phyloP scores from a whole-genome alignment of 2,888 invertebrate species.

The Deilephila porcellus region DNA sequence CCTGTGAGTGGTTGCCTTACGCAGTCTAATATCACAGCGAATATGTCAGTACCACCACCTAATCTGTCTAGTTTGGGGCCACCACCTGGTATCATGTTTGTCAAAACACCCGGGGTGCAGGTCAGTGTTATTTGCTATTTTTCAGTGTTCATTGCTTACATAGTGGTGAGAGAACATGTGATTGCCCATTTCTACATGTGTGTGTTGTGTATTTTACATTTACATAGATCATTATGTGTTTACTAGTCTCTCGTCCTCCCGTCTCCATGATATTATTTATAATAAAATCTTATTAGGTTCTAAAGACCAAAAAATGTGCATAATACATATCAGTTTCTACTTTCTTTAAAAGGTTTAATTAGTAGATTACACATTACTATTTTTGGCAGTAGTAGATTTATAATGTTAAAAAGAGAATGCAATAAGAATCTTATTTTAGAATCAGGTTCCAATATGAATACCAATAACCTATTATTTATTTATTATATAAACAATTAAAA shows the following conservation, averaged over 20 bases:
- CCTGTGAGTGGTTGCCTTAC: constrained; percentile 78
- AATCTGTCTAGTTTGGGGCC: constrained; percentile 75
- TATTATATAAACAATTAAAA: not conserved
- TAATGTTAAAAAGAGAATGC: not conserved
- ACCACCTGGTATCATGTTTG: constrained; percentile 80
- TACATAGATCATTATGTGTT: not conserved
- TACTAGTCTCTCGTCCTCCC: no score
- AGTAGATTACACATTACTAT: not conserved
- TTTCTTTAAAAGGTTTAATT: not conserved
- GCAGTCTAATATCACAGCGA: constrained; percentile 76
- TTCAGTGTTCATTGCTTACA: constrained; percentile 10
- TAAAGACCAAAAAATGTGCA: not conserved
- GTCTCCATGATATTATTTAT: not conserved
- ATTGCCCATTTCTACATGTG: not conserved
- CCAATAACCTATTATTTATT: not conserved
- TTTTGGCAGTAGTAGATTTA: not conserved
- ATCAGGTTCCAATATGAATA: not conserved
- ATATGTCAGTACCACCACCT: constrained; percentile 81
- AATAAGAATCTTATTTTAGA: constrained; percentile 8
- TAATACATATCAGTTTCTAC: not conserved
- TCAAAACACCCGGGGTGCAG: constrained; percentile 79
- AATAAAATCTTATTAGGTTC: not conserved
- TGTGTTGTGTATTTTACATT: not conserved
- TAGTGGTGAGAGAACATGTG: not conserved
- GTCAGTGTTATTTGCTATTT: constrained; percentile 61